Conservation (phyloP, 2,888 invertebrate genomes). For the Hypena proboscidalis region DNA sequence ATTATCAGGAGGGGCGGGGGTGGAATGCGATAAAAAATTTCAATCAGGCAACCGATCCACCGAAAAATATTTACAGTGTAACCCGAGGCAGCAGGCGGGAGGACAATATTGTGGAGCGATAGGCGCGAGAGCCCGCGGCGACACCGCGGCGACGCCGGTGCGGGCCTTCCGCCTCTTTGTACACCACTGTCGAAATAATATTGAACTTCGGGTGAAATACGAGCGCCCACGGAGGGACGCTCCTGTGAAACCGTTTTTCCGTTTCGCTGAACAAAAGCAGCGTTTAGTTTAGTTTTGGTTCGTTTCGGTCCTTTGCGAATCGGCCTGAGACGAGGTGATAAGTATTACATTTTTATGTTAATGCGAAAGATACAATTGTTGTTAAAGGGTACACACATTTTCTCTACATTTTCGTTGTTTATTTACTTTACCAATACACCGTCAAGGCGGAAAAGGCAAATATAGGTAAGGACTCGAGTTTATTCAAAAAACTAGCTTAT, state of each 20-base stretch:
- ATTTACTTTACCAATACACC: too few relatives aligned
- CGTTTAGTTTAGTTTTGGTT: slow-evolving; percentile 75
- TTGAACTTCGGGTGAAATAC: slow-evolving; percentile 83
- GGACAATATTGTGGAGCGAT: slow-evolving; percentile 82
- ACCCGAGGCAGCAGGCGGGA: slow-evolving; percentile 75
- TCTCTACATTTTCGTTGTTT: too few relatives aligned
- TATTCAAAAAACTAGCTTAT: too few relatives aligned
- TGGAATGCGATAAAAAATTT: slow-evolving; percentile 82
- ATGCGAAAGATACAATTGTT: slow-evolving; percentile 25
- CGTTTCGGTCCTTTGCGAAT: slow-evolving; percentile 58
- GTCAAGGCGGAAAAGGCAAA: too few relatives aligned
- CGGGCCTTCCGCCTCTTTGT: slow-evolving; percentile 80
- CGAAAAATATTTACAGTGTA: slow-evolving; percentile 84
- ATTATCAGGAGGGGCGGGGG: slow-evolving; percentile 71
- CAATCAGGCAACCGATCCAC: slow-evolving; percentile 80
- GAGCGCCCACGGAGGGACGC: slow-evolving; percentile 74
- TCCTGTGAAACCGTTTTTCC: slow-evolving; percentile 80
- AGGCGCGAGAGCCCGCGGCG: slow-evolving; percentile 73
- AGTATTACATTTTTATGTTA: slow-evolving; percentile 37
- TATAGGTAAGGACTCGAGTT: too few relatives aligned
- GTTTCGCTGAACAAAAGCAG: slow-evolving; percentile 75
- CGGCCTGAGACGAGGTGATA: slow-evolving; percentile 49
- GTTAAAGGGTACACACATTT: slow-evolving; percentile 22
- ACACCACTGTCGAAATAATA: slow-evolving; percentile 81
- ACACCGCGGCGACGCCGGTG: slow-evolving; percentile 59